A percentile compares a stretch with the other conserved stretches of the same genome.
These are phyloP conservation scores for Ispidina picta DNA, from an alignment of 2,797 vertebrate genomes.

Conservation along the genomic window DNA sequence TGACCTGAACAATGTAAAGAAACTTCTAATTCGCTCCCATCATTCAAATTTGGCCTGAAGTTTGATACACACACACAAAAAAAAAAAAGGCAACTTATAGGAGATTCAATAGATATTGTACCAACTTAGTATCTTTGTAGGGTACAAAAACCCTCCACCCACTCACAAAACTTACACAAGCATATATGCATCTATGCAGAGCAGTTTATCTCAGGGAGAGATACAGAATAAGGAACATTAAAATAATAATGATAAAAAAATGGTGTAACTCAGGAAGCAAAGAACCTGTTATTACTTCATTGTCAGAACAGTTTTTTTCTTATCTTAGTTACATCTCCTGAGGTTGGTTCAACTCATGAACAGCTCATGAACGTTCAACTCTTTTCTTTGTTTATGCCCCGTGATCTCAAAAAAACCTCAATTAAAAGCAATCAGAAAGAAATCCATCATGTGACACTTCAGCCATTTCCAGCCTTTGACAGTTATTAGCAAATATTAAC, in stretches of 20 bases:
- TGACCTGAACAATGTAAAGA: background rate
- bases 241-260: constrained; percentile 4
- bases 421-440: constrained; percentile 46
- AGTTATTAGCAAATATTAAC: constrained; percentile 40
- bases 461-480: background rate
- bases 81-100: accelerated
- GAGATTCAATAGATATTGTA: background rate
- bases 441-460: constrained; percentile 15
- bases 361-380: background rate
- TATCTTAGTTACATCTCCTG: constrained; percentile 33
- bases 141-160: background rate
- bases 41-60: background rate
- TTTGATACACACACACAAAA: background rate
- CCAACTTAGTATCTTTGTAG: background rate
- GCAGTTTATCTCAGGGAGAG: background rate
- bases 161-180: background rate
- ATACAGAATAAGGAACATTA: background rate
- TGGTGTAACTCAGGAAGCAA: background rate
- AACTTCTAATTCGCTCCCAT: background rate
- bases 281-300: constrained; percentile 23
- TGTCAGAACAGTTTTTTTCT: background rate
- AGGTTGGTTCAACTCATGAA: constrained; percentile 13
- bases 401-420: background rate
- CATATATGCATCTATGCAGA: background rate
- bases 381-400: background rate